phyloP scores from a whole-genome alignment of 2,888 invertebrate genomes.

The Automeris io region DNA sequence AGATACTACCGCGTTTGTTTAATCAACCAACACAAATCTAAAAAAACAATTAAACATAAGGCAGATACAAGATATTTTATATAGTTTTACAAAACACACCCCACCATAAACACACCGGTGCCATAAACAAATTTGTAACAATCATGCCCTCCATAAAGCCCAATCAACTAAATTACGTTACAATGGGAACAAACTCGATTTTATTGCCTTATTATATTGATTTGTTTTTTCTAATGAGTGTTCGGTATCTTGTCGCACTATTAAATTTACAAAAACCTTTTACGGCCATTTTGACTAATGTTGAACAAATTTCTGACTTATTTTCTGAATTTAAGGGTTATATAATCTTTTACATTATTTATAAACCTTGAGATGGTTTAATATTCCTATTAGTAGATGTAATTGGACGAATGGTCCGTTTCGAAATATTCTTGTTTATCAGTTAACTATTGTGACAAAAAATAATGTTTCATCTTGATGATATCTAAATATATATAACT shows the following conservation, averaged over 20 bases:
- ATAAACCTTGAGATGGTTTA: conserved; percentile 32
- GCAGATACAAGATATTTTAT: conserved; percentile 3
- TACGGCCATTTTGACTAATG: not conserved
- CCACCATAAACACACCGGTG: conserved; percentile 25
- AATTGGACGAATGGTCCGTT: conserved; percentile 62
- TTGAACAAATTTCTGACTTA: conserved; percentile 20
- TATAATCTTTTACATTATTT: conserved; percentile 4
- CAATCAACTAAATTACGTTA: conserved; percentile 58
- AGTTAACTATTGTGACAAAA: conserved; percentile 15
- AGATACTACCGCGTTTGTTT: too few species aligned
- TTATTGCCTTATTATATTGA: conserved; percentile 72
- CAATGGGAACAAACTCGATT: conserved; percentile 56
- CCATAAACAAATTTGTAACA: conserved; percentile 70
- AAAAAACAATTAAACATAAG: conserved; percentile 1
- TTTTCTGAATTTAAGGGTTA: not conserved
- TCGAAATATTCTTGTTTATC: conserved; percentile 26
- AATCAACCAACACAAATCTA: conserved; percentile 13
- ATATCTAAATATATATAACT: too few species aligned
- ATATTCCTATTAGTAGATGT: conserved; percentile 46
- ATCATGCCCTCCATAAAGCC: conserved; percentile 56
- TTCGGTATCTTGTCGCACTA: conserved; percentile 47
- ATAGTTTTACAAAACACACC: conserved; percentile 11
- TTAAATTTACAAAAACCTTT: conserved; percentile 23
- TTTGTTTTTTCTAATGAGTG: conserved; percentile 70
- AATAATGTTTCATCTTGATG: not conserved